Percentiles rank a stretch among this genome's conserved stretches.
Evolutionary conservation across 2,888 invertebrate species (phyloP).

Genomic region (Pristionchus fissidentatus): DNA sequence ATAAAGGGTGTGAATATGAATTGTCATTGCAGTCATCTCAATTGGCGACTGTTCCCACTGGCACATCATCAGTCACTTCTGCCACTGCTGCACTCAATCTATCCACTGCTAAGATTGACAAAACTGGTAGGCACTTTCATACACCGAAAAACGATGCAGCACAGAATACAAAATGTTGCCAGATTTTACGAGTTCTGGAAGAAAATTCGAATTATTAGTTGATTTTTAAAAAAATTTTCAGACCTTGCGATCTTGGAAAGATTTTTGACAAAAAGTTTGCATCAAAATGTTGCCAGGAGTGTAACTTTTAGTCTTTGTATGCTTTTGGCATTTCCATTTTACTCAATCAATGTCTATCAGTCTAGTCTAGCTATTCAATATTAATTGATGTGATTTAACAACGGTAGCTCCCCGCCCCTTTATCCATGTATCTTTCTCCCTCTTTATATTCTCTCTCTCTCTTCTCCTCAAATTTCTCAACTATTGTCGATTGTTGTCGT

Average conservation of each 20-base stretch:
- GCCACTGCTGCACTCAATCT: neutral
- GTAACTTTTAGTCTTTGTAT: too few species aligned
- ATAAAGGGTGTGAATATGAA: neutral
- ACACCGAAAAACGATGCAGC: too few species aligned
- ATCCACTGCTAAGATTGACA: neutral
- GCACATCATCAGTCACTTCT: neutral
- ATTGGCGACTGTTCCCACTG: neutral
- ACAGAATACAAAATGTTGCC: too few species aligned
- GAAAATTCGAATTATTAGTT: too few species aligned
- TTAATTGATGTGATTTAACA: too few species aligned
- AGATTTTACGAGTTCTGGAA: too few species aligned
- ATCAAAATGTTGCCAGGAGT: too few species aligned
- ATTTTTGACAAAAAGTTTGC: too few species aligned
- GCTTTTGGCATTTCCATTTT: neutral
- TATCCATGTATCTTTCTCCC: neutral
- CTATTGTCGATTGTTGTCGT: constrained; percentile 44
- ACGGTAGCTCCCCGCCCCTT: neutral
- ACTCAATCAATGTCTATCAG: neutral
- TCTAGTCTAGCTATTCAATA: neutral
- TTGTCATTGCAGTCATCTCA: constrained; percentile 8
- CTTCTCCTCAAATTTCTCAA: constrained; percentile 36
- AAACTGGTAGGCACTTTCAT: neutral
- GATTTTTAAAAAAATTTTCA: too few species aligned
- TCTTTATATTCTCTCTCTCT: neutral
- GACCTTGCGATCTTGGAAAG: too few species aligned